These are phyloP conservation scores for Coelinius sp. DNA, from an alignment of 2,888 invertebrate species.

Conservation along the genomic window DNA sequence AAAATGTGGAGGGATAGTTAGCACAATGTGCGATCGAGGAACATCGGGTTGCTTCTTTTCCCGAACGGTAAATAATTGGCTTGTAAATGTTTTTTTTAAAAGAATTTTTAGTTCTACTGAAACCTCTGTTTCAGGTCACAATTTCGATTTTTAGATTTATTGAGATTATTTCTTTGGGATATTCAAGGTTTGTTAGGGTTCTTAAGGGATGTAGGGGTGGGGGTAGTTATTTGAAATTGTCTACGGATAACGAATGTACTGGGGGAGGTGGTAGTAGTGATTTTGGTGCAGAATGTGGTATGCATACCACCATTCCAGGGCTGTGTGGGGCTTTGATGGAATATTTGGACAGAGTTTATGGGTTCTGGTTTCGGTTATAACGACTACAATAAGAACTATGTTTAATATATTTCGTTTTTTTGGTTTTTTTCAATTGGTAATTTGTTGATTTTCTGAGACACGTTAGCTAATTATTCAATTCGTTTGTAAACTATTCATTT, in stretches of 20 bases:
- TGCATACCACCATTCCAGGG: constrained; percentile 6
- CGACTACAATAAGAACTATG: not conserved
- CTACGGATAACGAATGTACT: not conserved
- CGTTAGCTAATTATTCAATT: too few relatives aligned
- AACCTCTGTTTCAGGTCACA: too few relatives aligned
- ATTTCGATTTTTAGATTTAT: too few relatives aligned
- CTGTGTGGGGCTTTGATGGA: not conserved
- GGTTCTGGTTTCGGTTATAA: not conserved
- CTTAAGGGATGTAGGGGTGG: not conserved
- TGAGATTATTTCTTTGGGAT: too few relatives aligned
- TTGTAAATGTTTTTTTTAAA: not conserved
- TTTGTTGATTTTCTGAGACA: too few relatives aligned
- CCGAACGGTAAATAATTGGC: constrained; percentile 72
- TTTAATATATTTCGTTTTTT: not conserved
- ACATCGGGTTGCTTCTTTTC: constrained; percentile 81
- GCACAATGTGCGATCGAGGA: constrained; percentile 79
- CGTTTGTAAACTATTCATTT: too few relatives aligned
- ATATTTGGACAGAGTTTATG: not conserved
- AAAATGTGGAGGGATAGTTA: constrained; percentile 61
- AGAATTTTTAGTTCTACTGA: not conserved
- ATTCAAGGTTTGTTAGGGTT: not conserved
- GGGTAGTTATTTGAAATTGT: not conserved
- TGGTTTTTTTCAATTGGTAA: not conserved
- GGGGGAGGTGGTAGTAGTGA: not conserved
- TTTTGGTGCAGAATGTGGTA: not conserved